Percentiles rank a stretch among this genome's conserved stretches.
Evolutionary conservation across 1,140 invertebrate genomes (phyloP).

Genomic region (Musca domestica): DNA sequence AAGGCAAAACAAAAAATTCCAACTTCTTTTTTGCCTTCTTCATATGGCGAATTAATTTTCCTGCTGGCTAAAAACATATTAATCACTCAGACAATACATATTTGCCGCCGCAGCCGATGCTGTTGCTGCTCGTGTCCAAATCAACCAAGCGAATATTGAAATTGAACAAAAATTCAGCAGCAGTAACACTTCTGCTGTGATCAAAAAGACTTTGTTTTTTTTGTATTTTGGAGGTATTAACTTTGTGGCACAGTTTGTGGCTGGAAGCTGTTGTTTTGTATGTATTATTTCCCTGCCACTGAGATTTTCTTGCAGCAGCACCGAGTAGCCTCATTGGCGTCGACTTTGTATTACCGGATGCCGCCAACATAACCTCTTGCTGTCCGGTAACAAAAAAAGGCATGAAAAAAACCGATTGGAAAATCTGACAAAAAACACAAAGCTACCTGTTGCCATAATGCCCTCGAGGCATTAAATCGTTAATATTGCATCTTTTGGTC

Average conservation of each 20-base stretch:
- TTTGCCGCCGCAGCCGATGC: conserved; percentile 1
- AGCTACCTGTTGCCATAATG: conserved; percentile 36
- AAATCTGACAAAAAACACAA: conserved; percentile 3
- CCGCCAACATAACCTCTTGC: too few relatives aligned
- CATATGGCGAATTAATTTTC: conserved; percentile 26
- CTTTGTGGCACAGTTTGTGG: neutral
- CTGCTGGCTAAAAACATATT: conserved; percentile 28
- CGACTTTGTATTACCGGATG: too few relatives aligned
- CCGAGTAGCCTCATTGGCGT: neutral
- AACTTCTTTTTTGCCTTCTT: neutral
- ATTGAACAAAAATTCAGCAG: neutral
- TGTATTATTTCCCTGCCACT: neutral
- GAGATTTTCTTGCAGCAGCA: neutral
- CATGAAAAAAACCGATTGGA: too few relatives aligned
- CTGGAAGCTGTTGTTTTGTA: neutral
- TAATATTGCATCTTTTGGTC: conserved; percentile 23
- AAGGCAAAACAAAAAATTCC: neutral
- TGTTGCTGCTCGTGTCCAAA: conserved; percentile 7
- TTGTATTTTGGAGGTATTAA: too few relatives aligned
- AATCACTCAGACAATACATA: conserved; percentile 20
- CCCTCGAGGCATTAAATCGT: conserved; percentile 35
- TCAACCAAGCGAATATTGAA: too few relatives aligned
- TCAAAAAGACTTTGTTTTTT: neutral
- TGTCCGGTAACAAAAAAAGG: neutral
- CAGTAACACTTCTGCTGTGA: neutral